phyloP scores from a whole-genome alignment of 1,140 invertebrate genomes.

The Battus philenor region DNA sequence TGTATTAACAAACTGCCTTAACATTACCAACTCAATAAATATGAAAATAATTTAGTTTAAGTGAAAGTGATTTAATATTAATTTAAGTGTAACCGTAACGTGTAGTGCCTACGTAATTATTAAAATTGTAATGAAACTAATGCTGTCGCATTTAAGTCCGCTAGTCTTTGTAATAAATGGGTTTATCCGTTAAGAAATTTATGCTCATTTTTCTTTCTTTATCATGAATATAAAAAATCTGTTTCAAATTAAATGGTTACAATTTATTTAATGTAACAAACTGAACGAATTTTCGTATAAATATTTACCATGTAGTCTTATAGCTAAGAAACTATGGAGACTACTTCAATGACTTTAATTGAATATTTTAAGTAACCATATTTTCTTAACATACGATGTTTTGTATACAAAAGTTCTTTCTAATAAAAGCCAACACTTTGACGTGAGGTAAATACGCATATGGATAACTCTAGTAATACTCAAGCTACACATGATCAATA shows the following conservation, averaged over 20 bases:
- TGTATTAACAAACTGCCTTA: neutral
- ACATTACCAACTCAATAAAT: slow-evolving; percentile 8
- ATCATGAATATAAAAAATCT: neutral
- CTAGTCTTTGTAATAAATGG: slow-evolving; percentile 34
- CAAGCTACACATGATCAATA: no score
- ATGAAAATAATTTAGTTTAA: slow-evolving; percentile 10
- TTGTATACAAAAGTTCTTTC: no score
- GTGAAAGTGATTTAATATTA: slow-evolving; percentile 24
- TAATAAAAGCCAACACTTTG: no score
- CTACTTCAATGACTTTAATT: neutral
- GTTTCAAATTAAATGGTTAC: neutral
- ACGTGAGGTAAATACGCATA: no score
- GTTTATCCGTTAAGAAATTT: slow-evolving; percentile 22
- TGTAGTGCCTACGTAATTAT: slow-evolving; percentile 26
- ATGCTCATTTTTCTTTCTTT: slow-evolving; percentile 10
- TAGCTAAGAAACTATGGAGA: no score
- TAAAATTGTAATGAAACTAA: slow-evolving; percentile 18
- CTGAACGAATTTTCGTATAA: neutral
- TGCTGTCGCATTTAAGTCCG: slow-evolving; percentile 29
- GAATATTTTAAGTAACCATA: neutral
- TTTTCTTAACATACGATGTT: neutral
- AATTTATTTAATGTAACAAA: neutral
- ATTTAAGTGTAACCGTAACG: slow-evolving; percentile 9
- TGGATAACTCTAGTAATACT: no score
- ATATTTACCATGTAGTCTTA: neutral